Base-by-base conservation (phyloP, 2,113 vertebrate genomes). In the Oreochromis niloticus region DNA sequence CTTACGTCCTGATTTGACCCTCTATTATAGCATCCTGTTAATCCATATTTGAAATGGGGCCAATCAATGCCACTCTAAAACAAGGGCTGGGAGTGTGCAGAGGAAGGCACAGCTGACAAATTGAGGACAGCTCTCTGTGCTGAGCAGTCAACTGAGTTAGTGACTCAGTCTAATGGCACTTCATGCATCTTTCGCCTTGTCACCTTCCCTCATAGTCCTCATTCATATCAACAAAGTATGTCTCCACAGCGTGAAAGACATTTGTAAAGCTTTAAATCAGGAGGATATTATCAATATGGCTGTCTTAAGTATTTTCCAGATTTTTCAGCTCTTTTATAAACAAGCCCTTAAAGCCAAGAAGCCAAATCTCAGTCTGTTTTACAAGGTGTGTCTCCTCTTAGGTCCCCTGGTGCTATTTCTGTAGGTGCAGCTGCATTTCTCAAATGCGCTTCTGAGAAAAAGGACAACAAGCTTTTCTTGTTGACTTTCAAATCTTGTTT, bases 361-460 rank as follows among this genome's bases (percentile, higher is more conserved):
- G 83, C 22, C 84, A 81, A 3, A 56, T 91, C 79, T 82, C 17
- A 19, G 73, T 89, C 11, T 41, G 73, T 48, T 87, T 80, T 48
- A 61, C 41, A 91, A 87, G 93, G 94, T 91, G 93, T 85, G 90
- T 87, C 89, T 85, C 39, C 68, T 83, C 89, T 61, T 13, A 9
- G 52, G 83, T 89, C 87, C 84, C 81, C 80, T 54, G 12, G 90
- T 87, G 88, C 57, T 92, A 84, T 87, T 89, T 88, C 85, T 86
- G 86, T 89, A 86, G 92, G 87, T 93, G 88, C 90, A 94, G 94
- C 90, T 91, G 90, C 89, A 94, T 94, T 86, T 81, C 84, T 94
- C 48, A 88, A 94, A 55, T 71, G 34, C 3, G 3, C 93, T 36
- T 78, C 43, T 2, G 92, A 88, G 91, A 82, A 86, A 87, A 89